Evolutionary conservation across 2,113 vertebrate species (phyloP), one percentile per base, ranked within the genome.

Genomic region (Sorex araneus): DNA sequence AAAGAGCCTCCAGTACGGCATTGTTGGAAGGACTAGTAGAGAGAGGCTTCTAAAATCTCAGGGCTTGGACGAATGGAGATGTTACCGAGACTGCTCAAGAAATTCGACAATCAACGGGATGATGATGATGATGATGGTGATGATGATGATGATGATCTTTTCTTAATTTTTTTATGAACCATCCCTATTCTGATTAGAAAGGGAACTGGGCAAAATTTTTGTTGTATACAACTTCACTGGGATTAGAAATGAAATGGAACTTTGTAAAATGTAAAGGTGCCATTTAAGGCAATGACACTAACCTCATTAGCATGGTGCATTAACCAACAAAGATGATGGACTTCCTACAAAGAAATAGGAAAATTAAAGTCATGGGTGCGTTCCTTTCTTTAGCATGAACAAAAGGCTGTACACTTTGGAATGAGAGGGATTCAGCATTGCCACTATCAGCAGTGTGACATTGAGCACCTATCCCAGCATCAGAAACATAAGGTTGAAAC

Each of bases 361-460:
- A 92, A 92, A 95, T 90, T 90, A 82, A 93, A 95, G 88, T 77
- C 84, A 25, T 2, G 9, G 40, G 4, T 71, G 9, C 77, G 64
- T 90, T 95, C 30, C 60, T 83, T 95, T 90, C 87, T 45, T 91
- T 43, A 30, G n/a, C 45, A 47, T 89, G 84, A 94, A 88, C 84
- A 80, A 83, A 92, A 85, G 5, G 71, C 70, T 87, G 40, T 64
- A 30, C 66, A 43, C 28, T 12, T 43, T 90, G 84, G 40, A 92
- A 73, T 40, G 66, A 34, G 78, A n/a, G 21, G 9, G 54, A 50
- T 73, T 84, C 45, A 78, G 66, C 43, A 64, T 27, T 50, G 28
- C 66, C 45, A 81, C 78, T 54, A 36, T 34, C 18, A 63, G 30
- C 47, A 25, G 18, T 57, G 27, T 73, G 80, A 50, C 6, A 0